Percentiles rank a stretch among this genome's conserved stretches.
These are phyloP conservation scores for Genyomyrus donnyi DNA, from an alignment of 2,113 vertebrate genomes.

Conservation along the genomic window DNA sequence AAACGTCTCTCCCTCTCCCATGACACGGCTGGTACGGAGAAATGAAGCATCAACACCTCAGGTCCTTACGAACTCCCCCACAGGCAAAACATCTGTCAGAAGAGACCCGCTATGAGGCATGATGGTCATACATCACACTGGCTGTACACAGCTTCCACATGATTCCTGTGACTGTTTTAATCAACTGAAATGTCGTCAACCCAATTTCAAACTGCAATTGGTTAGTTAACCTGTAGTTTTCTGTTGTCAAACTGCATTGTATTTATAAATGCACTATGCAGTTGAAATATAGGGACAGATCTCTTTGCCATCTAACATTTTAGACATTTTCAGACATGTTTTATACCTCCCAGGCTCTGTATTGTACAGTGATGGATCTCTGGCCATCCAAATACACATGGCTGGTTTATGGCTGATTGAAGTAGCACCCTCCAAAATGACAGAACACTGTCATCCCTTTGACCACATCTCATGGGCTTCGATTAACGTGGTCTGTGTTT, in stretches of 20 bases:
- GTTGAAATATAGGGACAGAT: slow-evolving; percentile 35
- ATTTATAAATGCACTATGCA: not conserved
- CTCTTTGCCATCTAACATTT: slow-evolving; percentile 50
- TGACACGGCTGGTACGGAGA: not conserved
- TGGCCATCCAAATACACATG: not conserved
- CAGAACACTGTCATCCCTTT: not conserved
- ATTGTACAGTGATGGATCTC: not conserved
- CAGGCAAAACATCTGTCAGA: not conserved
- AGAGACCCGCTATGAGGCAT: not conserved
- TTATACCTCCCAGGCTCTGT: not conserved
- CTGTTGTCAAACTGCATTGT: slow-evolving; percentile 44
- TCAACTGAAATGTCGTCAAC: slow-evolving; percentile 37
- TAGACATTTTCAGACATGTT: not conserved
- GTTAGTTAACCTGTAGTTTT: slow-evolving; percentile 55
- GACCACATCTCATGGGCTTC: not conserved
- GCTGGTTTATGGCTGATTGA: not conserved
- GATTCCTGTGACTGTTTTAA: not conserved
- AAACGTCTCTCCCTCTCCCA: not conserved
- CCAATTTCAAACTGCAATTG: slow-evolving; percentile 30
- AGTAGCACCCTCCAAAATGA: not conserved
- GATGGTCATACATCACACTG: not conserved
- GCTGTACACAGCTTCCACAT: not conserved
- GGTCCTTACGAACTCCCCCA: not conserved
- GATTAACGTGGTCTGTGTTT: not conserved
- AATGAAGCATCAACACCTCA: not conserved